These are phyloP conservation scores for Bubo scandiacus DNA, from an alignment of 2,113 vertebrate genomes.

Conservation along the genomic window DNA sequence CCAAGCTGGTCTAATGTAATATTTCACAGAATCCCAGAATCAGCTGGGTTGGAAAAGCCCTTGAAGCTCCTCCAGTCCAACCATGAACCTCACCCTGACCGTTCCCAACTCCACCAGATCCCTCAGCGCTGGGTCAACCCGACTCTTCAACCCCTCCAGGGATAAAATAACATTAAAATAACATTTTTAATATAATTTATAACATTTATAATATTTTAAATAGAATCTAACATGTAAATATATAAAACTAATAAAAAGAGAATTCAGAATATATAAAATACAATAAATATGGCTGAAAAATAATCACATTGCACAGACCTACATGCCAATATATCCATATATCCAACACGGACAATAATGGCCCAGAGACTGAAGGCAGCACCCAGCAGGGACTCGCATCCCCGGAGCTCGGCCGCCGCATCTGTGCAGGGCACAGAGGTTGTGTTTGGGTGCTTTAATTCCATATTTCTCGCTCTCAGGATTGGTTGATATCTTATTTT, in stretches of 20 bases:
- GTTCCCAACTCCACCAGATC: too few species aligned
- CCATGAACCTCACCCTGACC: too few species aligned
- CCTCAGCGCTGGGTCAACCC: too few species aligned
- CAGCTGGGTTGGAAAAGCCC: too few species aligned
- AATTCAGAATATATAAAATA: neutral
- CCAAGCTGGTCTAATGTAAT: neutral
- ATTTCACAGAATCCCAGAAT: too few species aligned
- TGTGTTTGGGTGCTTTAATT: neutral
- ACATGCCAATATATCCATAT: neutral
- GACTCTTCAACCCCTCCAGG: too few species aligned
- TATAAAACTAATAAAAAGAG: neutral
- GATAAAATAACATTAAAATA: too few species aligned
- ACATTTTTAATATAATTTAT: too few species aligned
- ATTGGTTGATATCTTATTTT: neutral
- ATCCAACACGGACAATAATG: rapidly evolving
- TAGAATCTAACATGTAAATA: too few species aligned
- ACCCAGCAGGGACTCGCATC: neutral
- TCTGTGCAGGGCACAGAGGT: neutral
- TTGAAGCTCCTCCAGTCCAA: too few species aligned
- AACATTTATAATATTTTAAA: too few species aligned
- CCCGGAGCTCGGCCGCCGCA: rapidly evolving
- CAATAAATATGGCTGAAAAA: rapidly evolving
- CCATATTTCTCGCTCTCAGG: neutral
- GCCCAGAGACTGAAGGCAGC: neutral
- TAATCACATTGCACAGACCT: neutral